Evolutionary conservation across 2,888 invertebrate genomes (phyloP), one percentile per base, ranked within the genome.

Genomic region (Halocaridina rubra): DNA sequence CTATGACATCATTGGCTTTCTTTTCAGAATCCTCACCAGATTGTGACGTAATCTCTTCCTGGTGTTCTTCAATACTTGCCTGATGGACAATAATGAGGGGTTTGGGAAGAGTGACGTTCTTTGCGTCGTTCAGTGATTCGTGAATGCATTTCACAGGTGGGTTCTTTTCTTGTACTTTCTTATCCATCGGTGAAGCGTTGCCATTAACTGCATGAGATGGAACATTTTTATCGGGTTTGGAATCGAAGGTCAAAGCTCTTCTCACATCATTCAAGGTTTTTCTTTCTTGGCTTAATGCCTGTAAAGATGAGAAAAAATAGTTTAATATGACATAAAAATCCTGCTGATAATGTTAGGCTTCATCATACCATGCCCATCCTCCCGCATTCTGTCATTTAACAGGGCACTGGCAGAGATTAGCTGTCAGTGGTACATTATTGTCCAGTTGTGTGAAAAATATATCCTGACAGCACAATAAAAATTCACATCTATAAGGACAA

Each of bases 81-180:
- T 72, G 53, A 7, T 84, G 84, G 5, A 84, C 84, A 30, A 78
- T 61, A 19, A 84, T 84, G 7, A 84, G 71, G 27, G 84, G 84
- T 29, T 78, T 84, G n/a, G 72, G 33, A 13, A 76, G 57, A 22
- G 81, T 67, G 3, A 27, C 67, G 10, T 59, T 29, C 29, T 39
- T 72, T 16, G 24, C 32, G 29, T 75, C 59, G 33, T 4, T 69
- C 24, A 13, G 2, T 16, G 13, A 16, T 22, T 82, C 82, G 16
- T 69, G 57, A 29, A 29, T 57, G 7, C 39, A 16, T 32, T 29
- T 33, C 8, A 19, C 71, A 7, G 24, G 13, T 3, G 59, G 46
- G 7, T 72, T 19, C 19, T 78, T 78, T 22, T 78, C 71, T 13
- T 24, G 33, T n/a, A 19, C 27, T 57, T 81, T 84, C 61, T 84